phyloP scores from a whole-genome alignment of 2,888 invertebrate genomes.

The Sialis lutaria region DNA sequence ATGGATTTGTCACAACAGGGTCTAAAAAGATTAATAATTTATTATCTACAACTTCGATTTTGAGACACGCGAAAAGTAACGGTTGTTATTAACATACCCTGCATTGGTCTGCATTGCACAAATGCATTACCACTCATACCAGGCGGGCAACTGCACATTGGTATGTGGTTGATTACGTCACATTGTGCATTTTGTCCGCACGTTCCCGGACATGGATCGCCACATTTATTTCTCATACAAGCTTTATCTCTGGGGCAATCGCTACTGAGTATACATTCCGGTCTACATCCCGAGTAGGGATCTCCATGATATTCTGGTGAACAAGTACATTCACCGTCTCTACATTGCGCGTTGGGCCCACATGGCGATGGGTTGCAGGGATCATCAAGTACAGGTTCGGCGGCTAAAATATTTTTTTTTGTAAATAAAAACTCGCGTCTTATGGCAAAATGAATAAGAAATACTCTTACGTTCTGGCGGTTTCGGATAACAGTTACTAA shows the following conservation, averaged over 20 bases:
- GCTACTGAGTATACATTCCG: conserved; percentile 41
- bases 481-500: conserved; percentile 22
- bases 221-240: conserved; percentile 41
- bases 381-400: conserved; percentile 21
- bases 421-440: too few species aligned
- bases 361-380: conserved; percentile 53
- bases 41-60: neutral
- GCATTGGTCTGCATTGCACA: conserved; percentile 36
- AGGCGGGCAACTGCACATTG: conserved; percentile 38
- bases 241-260: conserved; percentile 38
- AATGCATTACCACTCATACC: conserved; percentile 56
- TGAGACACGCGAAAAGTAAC: neutral
- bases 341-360: conserved; percentile 45
- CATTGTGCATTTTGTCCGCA: conserved; percentile 45
- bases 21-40: conserved; percentile 14
- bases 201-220: conserved; percentile 40
- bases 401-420: neutral
- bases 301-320: conserved; percentile 29
- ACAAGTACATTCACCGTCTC: conserved; percentile 26
- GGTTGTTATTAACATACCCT: conserved; percentile 27
- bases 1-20: conserved; percentile 25
- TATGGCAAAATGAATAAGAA: neutral
- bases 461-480: conserved; percentile 13
- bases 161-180: conserved; percentile 36
- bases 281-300: conserved; percentile 32